phyloP scores from a whole-genome alignment of 2,888 invertebrate species.

The Tachystola acroxantha region DNA sequence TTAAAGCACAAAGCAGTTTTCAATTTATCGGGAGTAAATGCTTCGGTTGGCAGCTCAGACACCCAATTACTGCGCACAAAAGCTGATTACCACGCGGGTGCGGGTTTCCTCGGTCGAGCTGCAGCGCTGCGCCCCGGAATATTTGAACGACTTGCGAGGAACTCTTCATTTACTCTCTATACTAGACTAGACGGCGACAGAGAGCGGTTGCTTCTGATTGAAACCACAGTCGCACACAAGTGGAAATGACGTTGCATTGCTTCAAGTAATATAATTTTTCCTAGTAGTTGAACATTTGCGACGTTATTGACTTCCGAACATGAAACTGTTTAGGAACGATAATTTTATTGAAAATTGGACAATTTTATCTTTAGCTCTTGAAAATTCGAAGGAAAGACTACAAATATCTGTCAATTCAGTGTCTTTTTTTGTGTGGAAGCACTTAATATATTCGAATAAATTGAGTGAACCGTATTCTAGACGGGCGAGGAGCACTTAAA shows the following conservation, averaged over 20 bases:
- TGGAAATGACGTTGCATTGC: neutral
- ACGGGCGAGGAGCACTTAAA: too few relatives aligned
- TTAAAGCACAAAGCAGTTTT: constrained; percentile 71
- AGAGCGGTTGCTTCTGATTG: constrained; percentile 42
- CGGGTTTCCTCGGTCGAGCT: constrained; percentile 35
- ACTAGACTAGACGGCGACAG: constrained; percentile 38
- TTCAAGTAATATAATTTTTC: neutral
- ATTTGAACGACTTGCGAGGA: constrained; percentile 61
- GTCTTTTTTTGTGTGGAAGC: too few relatives aligned
- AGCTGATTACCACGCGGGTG: constrained; percentile 72
- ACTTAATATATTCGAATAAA: too few relatives aligned
- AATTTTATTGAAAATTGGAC: too few relatives aligned
- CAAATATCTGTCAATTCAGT: too few relatives aligned
- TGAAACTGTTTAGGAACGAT: too few relatives aligned
- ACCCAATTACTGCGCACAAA: constrained; percentile 76
- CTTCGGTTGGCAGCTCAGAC: constrained; percentile 76
- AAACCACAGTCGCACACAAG: constrained; percentile 33
- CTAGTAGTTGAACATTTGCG: too few relatives aligned
- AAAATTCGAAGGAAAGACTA: too few relatives aligned
- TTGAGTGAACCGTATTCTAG: too few relatives aligned
- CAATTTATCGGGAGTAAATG: constrained; percentile 77
- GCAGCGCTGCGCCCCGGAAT: constrained; percentile 46
- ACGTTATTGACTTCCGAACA: too few relatives aligned
- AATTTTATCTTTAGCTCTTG: too few relatives aligned
- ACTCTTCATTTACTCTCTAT: constrained; percentile 60